Evolutionary conservation across 1,140 invertebrate genomes (phyloP).

Genomic region (Teleopsis dalmanni): DNA sequence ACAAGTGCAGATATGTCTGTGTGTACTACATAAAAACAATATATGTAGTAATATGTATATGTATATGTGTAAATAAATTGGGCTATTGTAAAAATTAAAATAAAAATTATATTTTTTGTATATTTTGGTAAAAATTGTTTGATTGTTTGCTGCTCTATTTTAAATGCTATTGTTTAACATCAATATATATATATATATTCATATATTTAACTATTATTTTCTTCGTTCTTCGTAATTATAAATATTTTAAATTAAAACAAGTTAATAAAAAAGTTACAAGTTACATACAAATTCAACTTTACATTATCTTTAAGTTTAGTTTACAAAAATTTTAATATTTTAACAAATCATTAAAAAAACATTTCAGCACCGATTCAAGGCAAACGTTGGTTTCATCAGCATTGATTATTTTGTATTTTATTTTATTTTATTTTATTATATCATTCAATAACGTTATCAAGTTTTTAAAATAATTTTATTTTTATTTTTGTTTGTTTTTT

Average conservation of each 20-base stretch:
- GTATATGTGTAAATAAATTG: slow-evolving; percentile 3
- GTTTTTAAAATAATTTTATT: background rate
- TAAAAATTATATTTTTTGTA: too few relatives aligned
- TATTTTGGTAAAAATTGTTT: too few relatives aligned
- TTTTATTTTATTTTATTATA: background rate
- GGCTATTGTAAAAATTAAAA: slow-evolving; percentile 16
- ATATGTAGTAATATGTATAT: background rate
- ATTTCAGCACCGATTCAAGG: slow-evolving; percentile 45
- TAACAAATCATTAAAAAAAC: slow-evolving; percentile 29
- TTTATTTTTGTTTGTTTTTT: too few relatives aligned
- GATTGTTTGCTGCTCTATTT: slow-evolving; percentile 6
- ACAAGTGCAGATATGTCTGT: background rate
- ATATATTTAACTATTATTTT: slow-evolving; percentile 8
- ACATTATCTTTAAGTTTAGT: too few relatives aligned
- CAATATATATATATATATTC: slow-evolving; percentile 8
- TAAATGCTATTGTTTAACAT: slow-evolving; percentile 2
- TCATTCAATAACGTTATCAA: background rate
- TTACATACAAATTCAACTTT: too few relatives aligned
- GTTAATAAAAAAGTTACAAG: too few relatives aligned
- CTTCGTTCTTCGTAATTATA: background rate
- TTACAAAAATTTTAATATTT: too few relatives aligned
- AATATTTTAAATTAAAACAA: too few relatives aligned
- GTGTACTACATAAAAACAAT: slow-evolving; percentile 4
- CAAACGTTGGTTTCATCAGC: slow-evolving; percentile 22
- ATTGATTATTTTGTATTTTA: slow-evolving; percentile 13